These are phyloP conservation scores for Scophthalmus maximus DNA, from an alignment of 2,113 vertebrate genomes.

Conservation along the genomic window DNA sequence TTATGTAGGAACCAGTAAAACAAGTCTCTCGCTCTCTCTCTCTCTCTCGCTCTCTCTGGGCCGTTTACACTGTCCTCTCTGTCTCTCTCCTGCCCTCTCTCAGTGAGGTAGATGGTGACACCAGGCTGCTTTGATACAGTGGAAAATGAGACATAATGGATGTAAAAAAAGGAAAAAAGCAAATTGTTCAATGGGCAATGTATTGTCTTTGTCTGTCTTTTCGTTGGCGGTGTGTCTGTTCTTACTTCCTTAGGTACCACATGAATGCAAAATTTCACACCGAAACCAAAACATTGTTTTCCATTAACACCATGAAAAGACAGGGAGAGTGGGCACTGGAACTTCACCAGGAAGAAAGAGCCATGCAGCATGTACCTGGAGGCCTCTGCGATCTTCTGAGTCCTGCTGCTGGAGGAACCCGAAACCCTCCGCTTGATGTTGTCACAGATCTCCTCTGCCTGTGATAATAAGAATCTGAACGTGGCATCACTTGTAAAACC, in stretches of 20 bases:
- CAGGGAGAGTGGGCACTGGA: too few relatives aligned
- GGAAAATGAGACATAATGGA: constrained; percentile 32
- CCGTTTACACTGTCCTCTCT: constrained; percentile 68
- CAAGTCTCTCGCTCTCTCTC: constrained; percentile 57
- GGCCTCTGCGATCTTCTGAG: constrained; percentile 66
- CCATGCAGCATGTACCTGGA: constrained; percentile 78
- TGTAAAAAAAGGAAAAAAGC: background rate
- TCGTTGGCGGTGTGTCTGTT: background rate
- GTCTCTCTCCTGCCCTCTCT: constrained; percentile 15
- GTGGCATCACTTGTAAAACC: constrained; percentile 47
- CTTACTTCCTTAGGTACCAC: background rate
- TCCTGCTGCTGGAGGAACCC: constrained; percentile 61
- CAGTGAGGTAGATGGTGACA: constrained; percentile 34
- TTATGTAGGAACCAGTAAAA: constrained; percentile 81
- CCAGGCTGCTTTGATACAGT: constrained; percentile 39
- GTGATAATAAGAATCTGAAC: constrained; percentile 18
- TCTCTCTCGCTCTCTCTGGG: constrained; percentile 46
- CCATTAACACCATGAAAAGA: background rate
- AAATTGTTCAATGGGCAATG: constrained; percentile 13
- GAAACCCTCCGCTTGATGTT: constrained; percentile 83
- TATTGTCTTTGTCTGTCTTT: background rate
- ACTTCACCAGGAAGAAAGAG: too few relatives aligned
- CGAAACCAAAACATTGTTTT: background rate
- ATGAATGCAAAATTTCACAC: background rate
- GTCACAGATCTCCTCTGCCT: constrained; percentile 85